phyloP scores from a whole-genome alignment of 1,140 invertebrate genomes.

The Wiebesia pumilae region DNA sequence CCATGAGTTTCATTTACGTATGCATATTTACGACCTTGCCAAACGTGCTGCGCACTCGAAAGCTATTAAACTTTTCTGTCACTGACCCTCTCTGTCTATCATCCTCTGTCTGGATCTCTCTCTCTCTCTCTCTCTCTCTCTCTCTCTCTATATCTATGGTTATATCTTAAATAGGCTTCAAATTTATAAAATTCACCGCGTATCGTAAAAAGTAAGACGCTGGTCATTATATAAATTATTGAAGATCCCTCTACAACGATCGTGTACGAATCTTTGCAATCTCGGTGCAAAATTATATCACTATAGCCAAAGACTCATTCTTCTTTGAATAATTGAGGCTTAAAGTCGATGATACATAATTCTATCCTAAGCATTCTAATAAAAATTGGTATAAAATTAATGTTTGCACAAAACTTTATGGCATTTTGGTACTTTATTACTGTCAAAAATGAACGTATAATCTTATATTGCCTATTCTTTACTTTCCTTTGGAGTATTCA shows the following conservation, averaged over 20 bases:
- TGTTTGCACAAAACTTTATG: slow-evolving; percentile 9
- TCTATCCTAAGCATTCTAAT: background rate
- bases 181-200: background rate
- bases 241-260: background rate
- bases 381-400: background rate
- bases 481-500: background rate
- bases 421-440: background rate
- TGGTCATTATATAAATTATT: background rate
- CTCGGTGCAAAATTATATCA: background rate
- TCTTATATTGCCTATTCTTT: background rate
- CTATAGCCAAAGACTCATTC: background rate
- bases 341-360: background rate
- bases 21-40: background rate
- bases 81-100: background rate
- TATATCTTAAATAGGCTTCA: background rate
- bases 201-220: background rate
- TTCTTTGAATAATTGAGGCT: background rate
- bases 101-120: no score
- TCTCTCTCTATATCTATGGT: no score
- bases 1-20: background rate
- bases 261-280: background rate
- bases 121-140: no score
- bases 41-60: background rate
- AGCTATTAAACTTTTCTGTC: slow-evolving; percentile 18
- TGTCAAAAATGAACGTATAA: background rate